Evolutionary conservation across 2,113 vertebrate genomes (phyloP).

Genomic region (Nestor notabilis): DNA sequence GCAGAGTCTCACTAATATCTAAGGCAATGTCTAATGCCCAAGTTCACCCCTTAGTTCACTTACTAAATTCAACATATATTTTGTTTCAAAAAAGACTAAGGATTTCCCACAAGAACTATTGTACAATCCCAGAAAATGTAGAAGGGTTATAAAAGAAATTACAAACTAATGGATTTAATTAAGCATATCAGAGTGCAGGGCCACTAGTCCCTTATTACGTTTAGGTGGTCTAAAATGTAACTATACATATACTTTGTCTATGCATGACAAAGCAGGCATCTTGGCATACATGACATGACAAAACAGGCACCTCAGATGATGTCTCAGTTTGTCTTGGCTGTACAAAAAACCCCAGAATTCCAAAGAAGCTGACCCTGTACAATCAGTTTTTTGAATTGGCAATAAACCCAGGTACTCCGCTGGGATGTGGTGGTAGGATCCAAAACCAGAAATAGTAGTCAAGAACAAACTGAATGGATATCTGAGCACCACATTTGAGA

Average conservation of each 20-base stretch:
- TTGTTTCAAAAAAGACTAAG: neutral
- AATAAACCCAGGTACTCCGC: neutral
- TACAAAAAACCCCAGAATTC: neutral
- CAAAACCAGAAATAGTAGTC: neutral
- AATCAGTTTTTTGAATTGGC: neutral
- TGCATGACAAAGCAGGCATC: neutral
- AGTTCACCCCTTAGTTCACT: neutral
- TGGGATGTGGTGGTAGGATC: neutral
- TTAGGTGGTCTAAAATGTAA: neutral
- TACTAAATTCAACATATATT: neutral
- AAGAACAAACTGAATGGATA: neutral
- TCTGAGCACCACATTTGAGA: neutral
- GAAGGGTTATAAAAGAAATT: neutral
- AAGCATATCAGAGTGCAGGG: neutral
- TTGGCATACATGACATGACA: no score
- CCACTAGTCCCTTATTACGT: neutral
- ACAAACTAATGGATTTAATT: neutral
- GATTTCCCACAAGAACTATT: neutral
- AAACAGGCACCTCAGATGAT: neutral
- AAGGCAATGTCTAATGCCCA: neutral
- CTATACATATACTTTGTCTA: neutral
- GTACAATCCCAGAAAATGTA: neutral
- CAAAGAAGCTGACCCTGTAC: neutral
- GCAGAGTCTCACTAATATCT: rapidly evolving
- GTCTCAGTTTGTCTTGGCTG: neutral